phyloP scores from a whole-genome alignment of 2,888 invertebrate species.

The Hemistola chrysoprasaria region DNA sequence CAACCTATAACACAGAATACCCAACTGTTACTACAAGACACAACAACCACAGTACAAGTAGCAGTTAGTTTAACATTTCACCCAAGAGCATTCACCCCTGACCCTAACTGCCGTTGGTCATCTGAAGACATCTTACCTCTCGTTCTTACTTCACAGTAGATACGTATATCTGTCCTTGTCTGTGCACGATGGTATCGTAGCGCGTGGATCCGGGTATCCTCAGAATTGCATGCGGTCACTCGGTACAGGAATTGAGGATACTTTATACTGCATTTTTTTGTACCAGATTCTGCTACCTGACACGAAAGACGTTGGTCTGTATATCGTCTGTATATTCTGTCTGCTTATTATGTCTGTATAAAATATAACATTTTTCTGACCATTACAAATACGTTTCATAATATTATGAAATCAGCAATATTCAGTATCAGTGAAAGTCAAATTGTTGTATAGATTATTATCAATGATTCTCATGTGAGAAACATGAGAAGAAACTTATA shows the following conservation, averaged over 20 bases:
- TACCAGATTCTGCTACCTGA: too few relatives aligned
- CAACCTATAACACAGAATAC: slow-evolving; percentile 20
- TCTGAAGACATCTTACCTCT: slow-evolving; percentile 60
- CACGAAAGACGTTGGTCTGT: too few relatives aligned
- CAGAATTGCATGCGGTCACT: slow-evolving; percentile 67
- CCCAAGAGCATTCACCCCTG: slow-evolving; percentile 79
- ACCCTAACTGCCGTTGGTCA: slow-evolving; percentile 78
- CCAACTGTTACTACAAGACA: slow-evolving; percentile 45
- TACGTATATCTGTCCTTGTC: slow-evolving; percentile 43
- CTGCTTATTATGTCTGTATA: too few relatives aligned
- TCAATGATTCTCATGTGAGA: too few relatives aligned
- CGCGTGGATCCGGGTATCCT: slow-evolving; percentile 76
- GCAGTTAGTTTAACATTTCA: slow-evolving; percentile 41
- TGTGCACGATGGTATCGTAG: slow-evolving; percentile 67
- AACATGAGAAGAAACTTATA: too few relatives aligned
- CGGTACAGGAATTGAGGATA: slow-evolving; percentile 46
- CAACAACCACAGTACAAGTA: slow-evolving; percentile 15
- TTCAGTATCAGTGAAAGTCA: too few relatives aligned
- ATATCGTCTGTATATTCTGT: too few relatives aligned
- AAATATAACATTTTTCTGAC: too few relatives aligned
- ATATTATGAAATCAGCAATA: too few relatives aligned
- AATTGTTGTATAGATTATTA: too few relatives aligned
- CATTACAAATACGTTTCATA: too few relatives aligned
- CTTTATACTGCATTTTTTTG: too few relatives aligned
- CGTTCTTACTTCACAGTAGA: slow-evolving; percentile 29